Percentiles rank a stretch among this genome's conserved stretches.
These are phyloP conservation scores for Anthopleura sola DNA, from an alignment of 64 coral and sea anemone species.

Conservation along the genomic window DNA sequence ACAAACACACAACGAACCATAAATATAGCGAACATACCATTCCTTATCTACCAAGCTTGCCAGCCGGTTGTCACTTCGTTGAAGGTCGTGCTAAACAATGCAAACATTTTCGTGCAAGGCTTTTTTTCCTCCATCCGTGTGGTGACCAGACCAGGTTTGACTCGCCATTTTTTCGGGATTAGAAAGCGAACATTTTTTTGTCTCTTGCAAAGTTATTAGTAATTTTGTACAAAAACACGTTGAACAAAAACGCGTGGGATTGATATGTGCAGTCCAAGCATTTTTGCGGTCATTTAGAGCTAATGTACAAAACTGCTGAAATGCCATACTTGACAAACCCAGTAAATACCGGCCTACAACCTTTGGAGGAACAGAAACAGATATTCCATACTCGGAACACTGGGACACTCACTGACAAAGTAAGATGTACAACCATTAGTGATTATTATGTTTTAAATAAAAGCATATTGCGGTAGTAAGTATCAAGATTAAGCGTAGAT, in stretches of 20 bases:
- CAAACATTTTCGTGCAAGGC: not conserved
- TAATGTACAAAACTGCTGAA: constrained; percentile 4
- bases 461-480: not conserved
- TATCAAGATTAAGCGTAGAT: too few species aligned
- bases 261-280: not conserved
- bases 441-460: not conserved
- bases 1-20: too few species aligned
- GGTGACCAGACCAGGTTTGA: not conserved
- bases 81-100: not conserved
- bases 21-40: not conserved
- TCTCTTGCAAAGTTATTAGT: not conserved
- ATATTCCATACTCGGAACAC: not conserved
- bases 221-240: not conserved
- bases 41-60: not conserved
- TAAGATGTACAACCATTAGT: not conserved
- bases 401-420: not conserved
- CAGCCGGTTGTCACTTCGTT: not conserved
- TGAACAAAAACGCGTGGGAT: not conserved
- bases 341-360: not conserved
- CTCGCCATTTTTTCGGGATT: too few species aligned
- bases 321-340: not conserved
- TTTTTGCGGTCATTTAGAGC: constrained; percentile 8
- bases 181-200: too few species aligned
- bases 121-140: not conserved
- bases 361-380: not conserved